phyloP scores from a whole-genome alignment of 2,113 vertebrate genomes.

The Calyptomena viridis region DNA sequence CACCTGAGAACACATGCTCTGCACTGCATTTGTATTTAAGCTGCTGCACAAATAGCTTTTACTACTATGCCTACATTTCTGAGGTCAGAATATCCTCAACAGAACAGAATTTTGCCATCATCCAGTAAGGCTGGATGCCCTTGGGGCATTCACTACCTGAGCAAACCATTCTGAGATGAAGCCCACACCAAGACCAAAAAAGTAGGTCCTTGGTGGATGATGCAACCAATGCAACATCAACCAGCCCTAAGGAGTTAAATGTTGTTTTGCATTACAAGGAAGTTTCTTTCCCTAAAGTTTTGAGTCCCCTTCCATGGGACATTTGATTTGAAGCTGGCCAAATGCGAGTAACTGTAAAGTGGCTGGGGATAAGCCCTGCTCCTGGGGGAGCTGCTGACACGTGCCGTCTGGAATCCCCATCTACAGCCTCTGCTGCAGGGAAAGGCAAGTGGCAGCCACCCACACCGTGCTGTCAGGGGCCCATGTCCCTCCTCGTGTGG shows the following conservation, averaged over 20 bases:
- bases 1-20: neutral
- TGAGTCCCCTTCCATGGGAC: neutral
- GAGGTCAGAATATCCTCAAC: neutral
- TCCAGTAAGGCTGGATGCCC: neutral
- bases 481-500: accelerated
- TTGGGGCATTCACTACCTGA: neutral
- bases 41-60: neutral
- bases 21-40: neutral
- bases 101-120: neutral
- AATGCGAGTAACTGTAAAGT: neutral
- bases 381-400: conserved; percentile 15
- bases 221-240: neutral
- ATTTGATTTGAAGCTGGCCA: neutral
- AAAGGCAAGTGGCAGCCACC: neutral
- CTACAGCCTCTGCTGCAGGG: neutral
- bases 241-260: neutral
- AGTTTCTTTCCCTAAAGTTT: neutral
- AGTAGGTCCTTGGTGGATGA: neutral
- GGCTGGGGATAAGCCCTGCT: neutral
- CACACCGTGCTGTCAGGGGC: neutral
- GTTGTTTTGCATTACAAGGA: neutral
- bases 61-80: neutral
- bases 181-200: neutral
- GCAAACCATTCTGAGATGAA: accelerated
- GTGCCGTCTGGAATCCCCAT: neutral